Evolutionary conservation across 2,113 vertebrate species (phyloP), one percentile per base, ranked within the genome.

Genomic region (Channa maculata): DNA sequence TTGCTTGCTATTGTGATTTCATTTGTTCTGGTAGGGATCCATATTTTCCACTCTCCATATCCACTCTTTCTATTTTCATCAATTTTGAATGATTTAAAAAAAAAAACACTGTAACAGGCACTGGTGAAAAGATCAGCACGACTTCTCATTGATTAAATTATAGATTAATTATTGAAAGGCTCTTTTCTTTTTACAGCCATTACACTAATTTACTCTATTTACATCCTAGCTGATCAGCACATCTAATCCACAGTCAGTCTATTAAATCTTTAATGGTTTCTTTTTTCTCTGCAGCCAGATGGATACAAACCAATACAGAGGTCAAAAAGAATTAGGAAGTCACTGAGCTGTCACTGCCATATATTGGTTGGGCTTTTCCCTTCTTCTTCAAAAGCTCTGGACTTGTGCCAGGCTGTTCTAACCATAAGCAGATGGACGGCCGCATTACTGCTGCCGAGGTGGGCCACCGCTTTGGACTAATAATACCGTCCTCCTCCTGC

Each of bases 381-480:
- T 68, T 10, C 1, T 51, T 79, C 82, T 85, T 89, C 86, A 89
- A 90, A 89, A 81, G 58, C 80, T 43, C 36, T 83, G 85, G 62
- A 66, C 70, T 65, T 37, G 60, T 77, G 81, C 88, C 86, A 82
- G 75, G 51, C 68, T 41, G 74, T 24, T 76, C 49, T 86, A 92
- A 92, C 79, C 86, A 86, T 71, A 60, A 81, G 77, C 91, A 92
- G 86, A 91, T 88, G 91, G 89, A 83, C 60, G 34, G 71, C 66
- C 70, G 82, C 79, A 55, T 80, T 86, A 77, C 50, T 85, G 84
- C 88, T 82, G 79, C 80, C 51, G 78, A 85, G 74, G 81, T 83
- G 84, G 85, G 81, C 77, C 59, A 58, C 79, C 77, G 82, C 63
- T 82, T 61, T 57, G 79, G 34, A 84, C 71, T 90, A 81, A 86